Evolutionary conservation across 2,797 vertebrate genomes (phyloP), one percentile per base, ranked within the genome.

Genomic region (Chaenodraco wilsoni): DNA sequence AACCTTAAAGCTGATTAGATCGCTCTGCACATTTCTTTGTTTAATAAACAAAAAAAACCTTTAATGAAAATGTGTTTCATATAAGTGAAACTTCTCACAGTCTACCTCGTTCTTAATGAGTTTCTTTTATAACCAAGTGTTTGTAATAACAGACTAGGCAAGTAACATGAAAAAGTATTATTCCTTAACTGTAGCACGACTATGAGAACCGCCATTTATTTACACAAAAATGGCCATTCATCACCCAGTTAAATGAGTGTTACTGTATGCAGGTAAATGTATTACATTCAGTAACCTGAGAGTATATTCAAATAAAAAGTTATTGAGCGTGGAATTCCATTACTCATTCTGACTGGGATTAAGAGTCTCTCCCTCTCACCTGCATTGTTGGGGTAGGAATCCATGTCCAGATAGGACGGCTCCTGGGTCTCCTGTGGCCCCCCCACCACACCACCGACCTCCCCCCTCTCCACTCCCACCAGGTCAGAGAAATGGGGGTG

Each of bases 341-440:
- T 65, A 72, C 59, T 72, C 1, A 59, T 49, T 70, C 69, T 23
- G 27, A 55, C 17, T 62, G 60, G 50, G 23, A 64, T 55, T 50
- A 64, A 74, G 31, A 46, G 27, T 14, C 57, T 52, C 23, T 21
- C 76, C 85, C 0, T 87, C 94, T 94, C 93, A 94, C 94, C 94
- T 51, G 94, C 94, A 10, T 94, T 94, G 83, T 95, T 95, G 41
- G 96, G 96, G 78, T 96, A 97, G 0, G 95, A 94, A 92, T 97
- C 97, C 96, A 98, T 97, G 78, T 98, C 97, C 90, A 98, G 90
- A 93, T 98, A 98, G 33, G 96, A 96, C 71, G 94, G 95, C 65
- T 98, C 97, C 37, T 96, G 97, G 81, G 94, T 94, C 79, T 97
- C 96, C 11, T 95, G 89, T 0, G 95, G 90, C 7, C 95, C 95